Conservation (phyloP, 2,113 vertebrate genomes). For the Solenodon paradoxus region DNA sequence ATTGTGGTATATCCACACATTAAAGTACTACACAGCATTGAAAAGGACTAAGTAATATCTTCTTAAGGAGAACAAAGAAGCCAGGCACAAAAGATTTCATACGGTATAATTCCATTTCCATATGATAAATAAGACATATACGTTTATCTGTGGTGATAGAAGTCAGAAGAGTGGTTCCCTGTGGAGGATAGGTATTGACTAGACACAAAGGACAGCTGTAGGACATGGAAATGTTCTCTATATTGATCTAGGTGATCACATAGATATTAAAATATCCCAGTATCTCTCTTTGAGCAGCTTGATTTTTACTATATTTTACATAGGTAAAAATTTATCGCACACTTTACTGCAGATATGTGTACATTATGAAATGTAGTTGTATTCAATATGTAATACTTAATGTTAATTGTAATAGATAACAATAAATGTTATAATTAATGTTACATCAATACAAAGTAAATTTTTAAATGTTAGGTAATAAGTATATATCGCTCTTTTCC, state of each 20-base stretch:
- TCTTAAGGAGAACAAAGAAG: not conserved
- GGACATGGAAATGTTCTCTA: not conserved
- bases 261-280: not conserved
- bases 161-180: not conserved
- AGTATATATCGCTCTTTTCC: too few species aligned
- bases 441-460: not conserved
- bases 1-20: not conserved
- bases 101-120: not conserved
- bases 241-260: not conserved
- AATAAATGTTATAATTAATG: not conserved
- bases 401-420: not conserved
- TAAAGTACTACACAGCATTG: not conserved
- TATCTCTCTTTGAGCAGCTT: not conserved
- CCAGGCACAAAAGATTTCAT: not conserved
- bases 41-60: not conserved
- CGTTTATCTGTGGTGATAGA: not conserved
- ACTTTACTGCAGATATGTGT: not conserved
- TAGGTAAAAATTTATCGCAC: not conserved
- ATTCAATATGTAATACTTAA: not conserved
- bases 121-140: not conserved
- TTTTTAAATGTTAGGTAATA: not conserved
- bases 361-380: not conserved
- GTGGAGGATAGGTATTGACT: not conserved
- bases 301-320: not conserved
- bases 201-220: not conserved